phyloP scores from a whole-genome alignment of 2,113 vertebrate species.

The Silurus glanis region DNA sequence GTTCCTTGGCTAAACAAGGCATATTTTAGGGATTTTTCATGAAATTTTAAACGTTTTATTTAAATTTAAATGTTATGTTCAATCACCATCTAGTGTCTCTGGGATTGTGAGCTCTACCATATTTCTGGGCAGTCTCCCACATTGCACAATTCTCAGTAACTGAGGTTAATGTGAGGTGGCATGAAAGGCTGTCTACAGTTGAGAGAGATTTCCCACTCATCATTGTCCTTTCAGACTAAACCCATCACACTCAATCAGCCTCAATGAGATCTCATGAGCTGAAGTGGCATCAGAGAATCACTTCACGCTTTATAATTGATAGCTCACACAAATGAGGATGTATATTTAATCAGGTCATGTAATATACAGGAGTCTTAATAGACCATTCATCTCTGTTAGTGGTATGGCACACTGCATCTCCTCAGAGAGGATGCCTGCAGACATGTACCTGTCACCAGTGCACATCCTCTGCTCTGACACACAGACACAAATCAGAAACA shows the following conservation, averaged over 20 bases:
- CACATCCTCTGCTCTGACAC: neutral
- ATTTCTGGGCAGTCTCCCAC: neutral
- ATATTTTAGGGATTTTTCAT: neutral
- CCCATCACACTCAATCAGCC: slow-evolving; percentile 65
- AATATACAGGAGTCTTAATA: slow-evolving; percentile 68
- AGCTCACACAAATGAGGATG: slow-evolving; percentile 52
- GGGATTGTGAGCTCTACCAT: neutral
- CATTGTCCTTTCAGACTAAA: slow-evolving; percentile 44
- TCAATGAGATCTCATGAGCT: slow-evolving; percentile 61
- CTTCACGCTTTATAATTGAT: slow-evolving; percentile 64
- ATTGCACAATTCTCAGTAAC: slow-evolving; percentile 17
- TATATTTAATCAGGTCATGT: slow-evolving; percentile 70
- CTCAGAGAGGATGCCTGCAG: neutral
- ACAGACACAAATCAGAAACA: neutral
- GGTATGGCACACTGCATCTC: slow-evolving; percentile 4
- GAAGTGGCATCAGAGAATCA: slow-evolving; percentile 53
- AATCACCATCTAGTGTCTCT: neutral
- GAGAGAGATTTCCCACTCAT: slow-evolving; percentile 62
- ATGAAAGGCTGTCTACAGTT: slow-evolving; percentile 61
- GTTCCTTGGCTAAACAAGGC: too few relatives aligned
- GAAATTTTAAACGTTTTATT: neutral
- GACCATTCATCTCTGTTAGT: slow-evolving; percentile 64
- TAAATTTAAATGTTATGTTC: neutral
- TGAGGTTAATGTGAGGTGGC: slow-evolving; percentile 57
- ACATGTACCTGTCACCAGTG: slow-evolving; percentile 19